These are phyloP conservation scores for Nephrotoma appendiculata DNA, from an alignment of 2,888 invertebrate species.

Conservation along the genomic window DNA sequence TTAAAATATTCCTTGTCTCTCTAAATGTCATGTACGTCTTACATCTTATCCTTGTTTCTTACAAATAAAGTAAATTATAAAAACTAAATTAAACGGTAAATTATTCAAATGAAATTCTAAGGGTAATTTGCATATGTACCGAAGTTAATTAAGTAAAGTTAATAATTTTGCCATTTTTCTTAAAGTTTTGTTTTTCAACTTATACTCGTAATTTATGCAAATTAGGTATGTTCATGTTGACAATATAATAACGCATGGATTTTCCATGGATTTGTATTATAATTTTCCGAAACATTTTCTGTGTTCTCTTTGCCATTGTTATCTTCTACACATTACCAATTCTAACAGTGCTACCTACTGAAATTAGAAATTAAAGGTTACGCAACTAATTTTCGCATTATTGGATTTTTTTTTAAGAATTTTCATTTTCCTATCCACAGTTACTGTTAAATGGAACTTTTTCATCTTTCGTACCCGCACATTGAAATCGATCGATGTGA, in stretches of 20 bases:
- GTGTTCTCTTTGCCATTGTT: too few species aligned
- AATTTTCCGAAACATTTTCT: not conserved
- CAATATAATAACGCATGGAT: not conserved
- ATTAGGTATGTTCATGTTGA: not conserved
- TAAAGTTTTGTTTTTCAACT: not conserved
- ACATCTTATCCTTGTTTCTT: not conserved
- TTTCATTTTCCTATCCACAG: too few species aligned
- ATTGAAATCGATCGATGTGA: too few species aligned
- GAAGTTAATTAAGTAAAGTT: not conserved
- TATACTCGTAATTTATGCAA: not conserved
- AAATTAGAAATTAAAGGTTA: too few species aligned
- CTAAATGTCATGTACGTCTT: not conserved
- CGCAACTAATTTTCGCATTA: too few species aligned
- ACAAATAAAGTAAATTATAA: not conserved
- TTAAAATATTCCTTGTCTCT: not conserved
- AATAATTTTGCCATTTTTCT: not conserved
- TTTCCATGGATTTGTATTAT: not conserved
- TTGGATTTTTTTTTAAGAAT: too few species aligned
- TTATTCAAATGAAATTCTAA: not conserved
- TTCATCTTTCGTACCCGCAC: too few species aligned
- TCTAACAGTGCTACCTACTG: too few species aligned
- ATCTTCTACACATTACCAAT: too few species aligned
- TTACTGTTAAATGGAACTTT: too few species aligned
- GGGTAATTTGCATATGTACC: not conserved
- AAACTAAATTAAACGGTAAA: not conserved